Evolutionary conservation across 2,888 invertebrate species (phyloP).

Genomic region (Andrena trimmerana): DNA sequence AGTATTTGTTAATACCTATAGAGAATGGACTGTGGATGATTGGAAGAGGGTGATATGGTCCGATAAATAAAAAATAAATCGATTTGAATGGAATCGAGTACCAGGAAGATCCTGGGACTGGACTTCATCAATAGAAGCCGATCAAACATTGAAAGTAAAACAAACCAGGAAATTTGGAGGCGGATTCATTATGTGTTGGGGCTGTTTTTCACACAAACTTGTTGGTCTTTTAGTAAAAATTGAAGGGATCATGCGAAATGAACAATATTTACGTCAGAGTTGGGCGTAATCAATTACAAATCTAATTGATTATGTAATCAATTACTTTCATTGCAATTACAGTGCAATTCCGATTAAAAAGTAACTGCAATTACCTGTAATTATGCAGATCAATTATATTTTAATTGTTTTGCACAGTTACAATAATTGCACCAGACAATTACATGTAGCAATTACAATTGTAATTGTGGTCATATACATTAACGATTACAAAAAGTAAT

Average conservation of each 20-base stretch:
- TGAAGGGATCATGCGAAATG: not conserved
- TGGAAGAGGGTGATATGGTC: not conserved
- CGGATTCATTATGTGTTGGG: not conserved
- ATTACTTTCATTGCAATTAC: too few relatives aligned
- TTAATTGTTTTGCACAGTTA: too few relatives aligned
- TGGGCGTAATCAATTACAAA: too few relatives aligned
- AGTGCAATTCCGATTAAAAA: too few relatives aligned
- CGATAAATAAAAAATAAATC: not conserved
- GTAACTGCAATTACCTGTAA: too few relatives aligned
- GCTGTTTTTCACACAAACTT: not conserved
- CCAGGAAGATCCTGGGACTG: not conserved
- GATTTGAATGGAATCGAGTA: not conserved
- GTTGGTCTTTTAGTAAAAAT: not conserved
- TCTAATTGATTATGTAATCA: too few relatives aligned
- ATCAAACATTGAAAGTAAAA: not conserved
- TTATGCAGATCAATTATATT: too few relatives aligned
- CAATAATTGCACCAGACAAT: too few relatives aligned
- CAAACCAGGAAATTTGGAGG: not conserved
- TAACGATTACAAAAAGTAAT: too few relatives aligned
- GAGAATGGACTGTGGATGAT: not conserved
- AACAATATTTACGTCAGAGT: not conserved
- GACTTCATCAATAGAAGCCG: not conserved
- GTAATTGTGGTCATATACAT: too few relatives aligned
- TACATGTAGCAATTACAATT: too few relatives aligned
- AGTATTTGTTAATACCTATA: not conserved